Conservation (phyloP, 2,113 vertebrate species). For the Pungitius pungitius region DNA sequence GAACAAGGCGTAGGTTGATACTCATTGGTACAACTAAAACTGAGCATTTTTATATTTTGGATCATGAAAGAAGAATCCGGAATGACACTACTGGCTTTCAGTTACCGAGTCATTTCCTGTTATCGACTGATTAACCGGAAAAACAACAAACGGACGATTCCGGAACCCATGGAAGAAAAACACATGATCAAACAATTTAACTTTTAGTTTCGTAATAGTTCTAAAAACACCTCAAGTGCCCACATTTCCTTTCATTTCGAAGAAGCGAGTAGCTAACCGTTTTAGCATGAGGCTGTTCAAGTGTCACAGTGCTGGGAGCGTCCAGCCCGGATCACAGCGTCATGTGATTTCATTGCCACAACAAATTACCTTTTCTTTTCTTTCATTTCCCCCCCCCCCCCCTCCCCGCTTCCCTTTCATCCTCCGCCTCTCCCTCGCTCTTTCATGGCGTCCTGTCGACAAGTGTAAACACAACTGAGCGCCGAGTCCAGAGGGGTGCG, state of each 20-base stretch:
- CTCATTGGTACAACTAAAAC: too few species aligned
- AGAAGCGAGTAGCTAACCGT: too few species aligned
- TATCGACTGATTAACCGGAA: not conserved
- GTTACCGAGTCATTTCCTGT: not conserved
- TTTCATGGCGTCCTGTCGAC: slow-evolving; percentile 63
- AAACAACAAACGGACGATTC: not conserved
- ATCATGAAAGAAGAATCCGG: not conserved
- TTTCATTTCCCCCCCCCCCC: slow-evolving; percentile 15
- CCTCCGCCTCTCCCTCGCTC: slow-evolving; percentile 61
- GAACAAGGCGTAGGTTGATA: not conserved
- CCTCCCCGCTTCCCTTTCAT: slow-evolving; percentile 59
- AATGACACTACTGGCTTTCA: not conserved
- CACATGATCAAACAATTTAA: not conserved
- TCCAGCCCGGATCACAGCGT: slow-evolving; percentile 34
- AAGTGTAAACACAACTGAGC: slow-evolving; percentile 70
- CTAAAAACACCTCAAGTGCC: not conserved
- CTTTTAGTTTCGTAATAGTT: not conserved
- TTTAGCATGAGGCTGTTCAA: slow-evolving; percentile 22
- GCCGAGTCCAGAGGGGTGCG: slow-evolving; percentile 59
- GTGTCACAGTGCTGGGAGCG: slow-evolving; percentile 6
- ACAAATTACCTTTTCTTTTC: slow-evolving; percentile 46
- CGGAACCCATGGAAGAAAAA: not conserved
- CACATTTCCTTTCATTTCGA: too few species aligned
- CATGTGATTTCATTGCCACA: slow-evolving; percentile 51
- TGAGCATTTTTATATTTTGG: not conserved